phyloP scores from a whole-genome alignment of 2,797 vertebrate genomes.

The Acanthurus tractus region DNA sequence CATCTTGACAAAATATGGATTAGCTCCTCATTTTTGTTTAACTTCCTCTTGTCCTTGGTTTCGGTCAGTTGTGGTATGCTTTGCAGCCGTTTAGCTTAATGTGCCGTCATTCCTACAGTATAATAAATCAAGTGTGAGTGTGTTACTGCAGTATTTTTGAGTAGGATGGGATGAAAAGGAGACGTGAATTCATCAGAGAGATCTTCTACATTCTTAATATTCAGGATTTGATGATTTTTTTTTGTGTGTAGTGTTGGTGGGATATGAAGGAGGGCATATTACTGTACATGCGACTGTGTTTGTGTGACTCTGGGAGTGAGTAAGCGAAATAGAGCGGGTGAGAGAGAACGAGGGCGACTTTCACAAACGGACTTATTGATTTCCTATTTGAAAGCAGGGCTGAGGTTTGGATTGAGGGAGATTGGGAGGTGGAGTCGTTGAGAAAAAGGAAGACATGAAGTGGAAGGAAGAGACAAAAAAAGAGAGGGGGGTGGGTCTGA shows the following conservation, averaged over 20 bases:
- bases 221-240: constrained; percentile 10
- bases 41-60: constrained; percentile 32
- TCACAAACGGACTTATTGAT: constrained; percentile 67
- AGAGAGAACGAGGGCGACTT: constrained; percentile 41
- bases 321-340: constrained; percentile 32
- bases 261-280: constrained; percentile 1
- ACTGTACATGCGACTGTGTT: constrained; percentile 5
- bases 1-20: constrained; percentile 4
- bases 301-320: constrained; percentile 22
- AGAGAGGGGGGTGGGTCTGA: neutral
- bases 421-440: constrained; percentile 46
- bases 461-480: constrained; percentile 22
- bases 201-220: constrained; percentile 8
- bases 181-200: neutral
- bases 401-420: constrained; percentile 42
- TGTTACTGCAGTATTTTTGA: constrained; percentile 21
- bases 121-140: constrained; percentile 16
- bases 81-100: constrained; percentile 29
- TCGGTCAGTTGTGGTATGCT: constrained; percentile 22
- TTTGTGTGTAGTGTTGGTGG: neutral
- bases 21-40: constrained; percentile 6
- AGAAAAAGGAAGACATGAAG: constrained; percentile 37
- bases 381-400: constrained; percentile 62
- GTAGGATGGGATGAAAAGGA: constrained; percentile 10
- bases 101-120: constrained; percentile 5